A percentile compares a stretch with the other conserved stretches of the same genome.
phyloP scores from a whole-genome alignment of 2,797 vertebrate species.

The Heliangelus exortis region DNA sequence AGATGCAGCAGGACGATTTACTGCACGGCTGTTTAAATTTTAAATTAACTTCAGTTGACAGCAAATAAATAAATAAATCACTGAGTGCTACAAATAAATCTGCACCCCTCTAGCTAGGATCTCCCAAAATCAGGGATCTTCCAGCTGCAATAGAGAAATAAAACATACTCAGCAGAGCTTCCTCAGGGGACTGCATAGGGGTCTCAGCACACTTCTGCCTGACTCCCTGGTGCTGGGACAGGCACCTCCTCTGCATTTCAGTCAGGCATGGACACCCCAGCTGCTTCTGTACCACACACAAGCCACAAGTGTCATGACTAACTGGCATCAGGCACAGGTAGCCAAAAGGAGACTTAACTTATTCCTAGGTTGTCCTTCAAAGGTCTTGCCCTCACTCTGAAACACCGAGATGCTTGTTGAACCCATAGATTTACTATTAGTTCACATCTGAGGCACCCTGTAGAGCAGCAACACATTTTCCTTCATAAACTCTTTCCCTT shows the following conservation, averaged over 20 bases:
- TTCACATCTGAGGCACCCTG: neutral
- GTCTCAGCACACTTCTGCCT: neutral
- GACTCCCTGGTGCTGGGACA: neutral
- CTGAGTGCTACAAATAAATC: neutral
- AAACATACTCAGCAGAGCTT: neutral
- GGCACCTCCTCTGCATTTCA: neutral
- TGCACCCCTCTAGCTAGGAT: neutral
- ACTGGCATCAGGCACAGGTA: neutral
- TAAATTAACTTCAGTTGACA: neutral
- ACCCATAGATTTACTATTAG: neutral
- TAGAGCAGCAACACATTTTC: neutral
- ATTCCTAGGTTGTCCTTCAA: neutral
- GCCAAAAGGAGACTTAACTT: neutral
- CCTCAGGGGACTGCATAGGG: neutral
- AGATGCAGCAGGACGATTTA: neutral
- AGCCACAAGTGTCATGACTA: neutral
- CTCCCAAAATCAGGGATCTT: neutral
- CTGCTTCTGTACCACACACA: neutral
- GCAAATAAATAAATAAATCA: neutral
- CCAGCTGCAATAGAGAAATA: neutral
- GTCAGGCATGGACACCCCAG: neutral
- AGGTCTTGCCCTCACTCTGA: neutral
- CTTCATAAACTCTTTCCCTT: neutral
- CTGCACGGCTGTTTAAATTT: neutral
- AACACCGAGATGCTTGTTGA: neutral